Evolutionary conservation across 2,113 vertebrate genomes (phyloP).

Genomic region (Centropristis striata): DNA sequence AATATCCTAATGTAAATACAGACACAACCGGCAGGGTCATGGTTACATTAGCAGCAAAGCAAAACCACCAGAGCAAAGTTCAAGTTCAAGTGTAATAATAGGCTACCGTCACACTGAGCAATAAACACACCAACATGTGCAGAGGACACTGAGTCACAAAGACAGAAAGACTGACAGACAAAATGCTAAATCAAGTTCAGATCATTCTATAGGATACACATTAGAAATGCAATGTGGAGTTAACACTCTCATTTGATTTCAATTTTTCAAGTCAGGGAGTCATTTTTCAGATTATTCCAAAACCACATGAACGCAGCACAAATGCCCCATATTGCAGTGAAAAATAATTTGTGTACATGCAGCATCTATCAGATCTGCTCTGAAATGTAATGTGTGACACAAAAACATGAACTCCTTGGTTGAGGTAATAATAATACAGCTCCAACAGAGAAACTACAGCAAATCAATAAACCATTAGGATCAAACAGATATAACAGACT

Average conservation of each 20-base stretch:
- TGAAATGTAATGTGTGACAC: too few relatives aligned
- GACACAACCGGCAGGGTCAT: constrained; percentile 30
- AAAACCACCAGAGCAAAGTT: constrained; percentile 41
- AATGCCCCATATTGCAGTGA: too few relatives aligned
- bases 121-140: constrained; percentile 19
- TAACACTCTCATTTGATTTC: too few relatives aligned
- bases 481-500: neutral
- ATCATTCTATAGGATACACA: neutral
- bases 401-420: too few relatives aligned
- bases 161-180: neutral
- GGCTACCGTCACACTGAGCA: neutral
- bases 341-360: too few relatives aligned
- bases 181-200: neutral
- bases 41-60: constrained; percentile 22
- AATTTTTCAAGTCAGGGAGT: too few relatives aligned
- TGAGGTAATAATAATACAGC: neutral
- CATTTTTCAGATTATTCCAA: too few relatives aligned
- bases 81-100: constrained; percentile 69
- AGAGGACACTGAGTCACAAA: neutral
- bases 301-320: too few relatives aligned
- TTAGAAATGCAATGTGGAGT: neutral
- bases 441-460: neutral
- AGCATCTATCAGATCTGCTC: too few relatives aligned
- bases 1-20: constrained; percentile 43
- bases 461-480: too few relatives aligned